Conservation (phyloP, 2,113 vertebrate species). For the Mormyrus lacerda region DNA sequence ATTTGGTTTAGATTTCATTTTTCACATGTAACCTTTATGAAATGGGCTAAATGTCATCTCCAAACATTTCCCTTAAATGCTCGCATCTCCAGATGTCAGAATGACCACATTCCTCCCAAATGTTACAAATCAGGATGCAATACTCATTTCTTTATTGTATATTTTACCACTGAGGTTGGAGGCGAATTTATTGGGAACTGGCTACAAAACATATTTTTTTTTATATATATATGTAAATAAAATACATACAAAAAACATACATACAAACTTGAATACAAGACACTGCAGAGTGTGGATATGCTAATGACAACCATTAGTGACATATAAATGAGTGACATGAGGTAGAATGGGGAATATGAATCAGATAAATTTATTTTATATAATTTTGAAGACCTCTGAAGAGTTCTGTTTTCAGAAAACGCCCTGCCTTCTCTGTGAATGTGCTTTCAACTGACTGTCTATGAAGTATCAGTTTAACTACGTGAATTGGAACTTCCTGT, state of each 20-base stretch:
- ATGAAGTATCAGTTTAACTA: background rate
- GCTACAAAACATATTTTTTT: background rate
- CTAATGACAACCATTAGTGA: background rate
- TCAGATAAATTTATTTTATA: background rate
- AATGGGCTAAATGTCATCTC: slow-evolving; percentile 7
- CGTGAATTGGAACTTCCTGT: background rate
- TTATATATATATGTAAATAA: background rate
- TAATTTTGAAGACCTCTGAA: background rate
- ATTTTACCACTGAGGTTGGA: background rate
- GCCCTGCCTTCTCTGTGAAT: background rate
- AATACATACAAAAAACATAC: background rate
- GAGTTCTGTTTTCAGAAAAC: background rate
- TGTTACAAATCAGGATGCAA: background rate
- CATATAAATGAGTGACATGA: background rate
- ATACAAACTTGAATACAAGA: background rate
- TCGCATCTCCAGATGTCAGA: background rate
- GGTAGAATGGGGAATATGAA: background rate
- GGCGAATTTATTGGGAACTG: background rate
- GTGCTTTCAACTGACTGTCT: background rate
- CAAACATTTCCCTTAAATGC: background rate
- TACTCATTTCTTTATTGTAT: background rate
- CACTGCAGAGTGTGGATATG: background rate
- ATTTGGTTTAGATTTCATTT: background rate
- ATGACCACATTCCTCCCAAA: background rate
- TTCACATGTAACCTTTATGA: background rate